A percentile compares a stretch with the other conserved stretches of the same genome.
These are phyloP conservation scores for Epinephelus lanceolatus DNA, from an alignment of 2,113 vertebrate genomes.

Conservation along the genomic window DNA sequence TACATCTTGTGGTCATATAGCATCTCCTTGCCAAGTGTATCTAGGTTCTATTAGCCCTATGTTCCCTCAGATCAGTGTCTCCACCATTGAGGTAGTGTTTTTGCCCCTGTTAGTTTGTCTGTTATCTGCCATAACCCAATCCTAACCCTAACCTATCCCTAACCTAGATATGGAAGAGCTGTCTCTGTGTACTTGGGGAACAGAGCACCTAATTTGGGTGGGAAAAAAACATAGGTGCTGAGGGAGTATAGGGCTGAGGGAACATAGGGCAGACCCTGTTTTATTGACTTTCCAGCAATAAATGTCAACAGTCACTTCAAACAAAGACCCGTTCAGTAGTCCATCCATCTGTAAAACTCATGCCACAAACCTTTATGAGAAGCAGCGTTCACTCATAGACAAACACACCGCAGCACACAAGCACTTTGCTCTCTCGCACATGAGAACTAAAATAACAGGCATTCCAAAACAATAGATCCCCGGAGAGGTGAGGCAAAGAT, in stretches of 20 bases:
- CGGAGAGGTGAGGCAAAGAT: constrained; percentile 51
- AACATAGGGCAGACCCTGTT: too few species aligned
- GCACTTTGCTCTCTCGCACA: background rate
- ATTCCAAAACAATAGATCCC: constrained; percentile 52
- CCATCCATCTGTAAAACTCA: background rate
- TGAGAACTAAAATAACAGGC: constrained; percentile 30
- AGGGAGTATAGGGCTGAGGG: too few species aligned
- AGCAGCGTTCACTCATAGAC: constrained; percentile 12
- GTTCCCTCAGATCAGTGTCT: too few species aligned
- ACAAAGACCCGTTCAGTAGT: background rate
- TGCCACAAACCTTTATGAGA: constrained; percentile 29
- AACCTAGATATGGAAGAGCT: too few species aligned
- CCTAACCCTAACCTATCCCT: too few species aligned
- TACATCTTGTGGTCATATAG: background rate
- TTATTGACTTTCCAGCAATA: background rate
- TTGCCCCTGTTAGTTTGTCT: too few species aligned
- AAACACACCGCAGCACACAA: constrained; percentile 8
- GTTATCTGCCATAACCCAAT: too few species aligned
- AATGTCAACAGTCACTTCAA: background rate
- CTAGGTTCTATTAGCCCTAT: too few species aligned
- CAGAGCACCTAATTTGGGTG: too few species aligned
- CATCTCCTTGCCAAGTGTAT: background rate
- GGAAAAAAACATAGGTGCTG: too few species aligned
- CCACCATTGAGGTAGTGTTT: too few species aligned
- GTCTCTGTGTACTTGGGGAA: too few species aligned